Evolutionary conservation across 2,113 vertebrate genomes (phyloP).

Genomic region (Apistogramma diplotaenia): DNA sequence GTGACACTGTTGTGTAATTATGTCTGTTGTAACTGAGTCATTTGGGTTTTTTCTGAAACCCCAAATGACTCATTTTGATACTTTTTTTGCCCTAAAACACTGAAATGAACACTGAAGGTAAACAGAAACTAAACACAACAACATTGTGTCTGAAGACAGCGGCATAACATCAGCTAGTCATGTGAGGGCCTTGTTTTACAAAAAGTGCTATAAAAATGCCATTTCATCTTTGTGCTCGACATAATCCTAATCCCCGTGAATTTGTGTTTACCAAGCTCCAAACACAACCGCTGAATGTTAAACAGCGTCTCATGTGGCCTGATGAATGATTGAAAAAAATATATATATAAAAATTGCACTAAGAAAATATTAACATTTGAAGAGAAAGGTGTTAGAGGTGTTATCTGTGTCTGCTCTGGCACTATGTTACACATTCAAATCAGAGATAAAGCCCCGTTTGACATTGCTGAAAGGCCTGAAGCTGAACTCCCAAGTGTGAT

Average conservation of each 20-base stretch:
- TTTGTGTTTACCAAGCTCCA: conserved; percentile 31
- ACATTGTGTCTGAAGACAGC: neutral
- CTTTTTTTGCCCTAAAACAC: neutral
- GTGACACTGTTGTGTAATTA: conserved; percentile 15
- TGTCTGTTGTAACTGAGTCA: neutral
- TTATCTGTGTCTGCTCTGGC: neutral
- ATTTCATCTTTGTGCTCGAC: conserved; percentile 21
- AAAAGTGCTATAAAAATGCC: conserved; percentile 5
- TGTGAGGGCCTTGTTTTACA: neutral
- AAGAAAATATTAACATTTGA: neutral
- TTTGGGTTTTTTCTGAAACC: too few relatives aligned
- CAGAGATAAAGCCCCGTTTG: neutral
- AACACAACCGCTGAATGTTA: conserved; percentile 19
- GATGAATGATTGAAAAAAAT: conserved; percentile 14
- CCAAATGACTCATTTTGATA: neutral
- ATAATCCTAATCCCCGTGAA: conserved; percentile 45
- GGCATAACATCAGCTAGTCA: neutral
- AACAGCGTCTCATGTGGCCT: conserved; percentile 18
- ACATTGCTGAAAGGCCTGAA: neutral
- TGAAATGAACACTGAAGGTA: neutral
- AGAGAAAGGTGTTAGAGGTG: neutral
- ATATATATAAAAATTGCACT: neutral
- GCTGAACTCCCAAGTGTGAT: neutral
- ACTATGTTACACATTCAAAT: neutral
- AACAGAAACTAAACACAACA: too few relatives aligned